A percentile compares a stretch with the other conserved stretches of the same genome.
These are phyloP conservation scores for Papilio gigon DNA, from an alignment of 2,888 invertebrate genomes.

Conservation along the genomic window DNA sequence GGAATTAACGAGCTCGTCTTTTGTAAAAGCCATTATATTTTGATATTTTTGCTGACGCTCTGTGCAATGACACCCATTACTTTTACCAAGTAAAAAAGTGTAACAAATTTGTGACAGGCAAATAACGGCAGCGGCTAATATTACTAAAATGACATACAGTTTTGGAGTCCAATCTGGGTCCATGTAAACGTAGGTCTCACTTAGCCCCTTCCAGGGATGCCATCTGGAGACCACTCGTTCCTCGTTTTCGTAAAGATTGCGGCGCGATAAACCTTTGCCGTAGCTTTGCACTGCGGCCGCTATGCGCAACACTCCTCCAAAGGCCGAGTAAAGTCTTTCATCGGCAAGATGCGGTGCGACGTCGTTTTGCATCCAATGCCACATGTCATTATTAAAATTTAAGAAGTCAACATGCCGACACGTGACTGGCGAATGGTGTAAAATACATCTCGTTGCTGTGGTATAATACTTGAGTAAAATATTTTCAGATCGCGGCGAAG, in stretches of 20 bases:
- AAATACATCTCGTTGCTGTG: constrained; percentile 68
- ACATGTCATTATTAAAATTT: constrained; percentile 71
- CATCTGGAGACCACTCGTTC: constrained; percentile 53
- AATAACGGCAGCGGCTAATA: constrained; percentile 58
- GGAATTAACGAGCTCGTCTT: constrained; percentile 59
- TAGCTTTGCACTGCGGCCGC: constrained; percentile 75
- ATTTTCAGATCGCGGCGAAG: constrained; percentile 63
- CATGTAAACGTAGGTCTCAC: constrained; percentile 57
- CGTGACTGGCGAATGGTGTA: constrained; percentile 62
- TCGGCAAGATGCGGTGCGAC: constrained; percentile 71
- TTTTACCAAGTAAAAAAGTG: constrained; percentile 59
- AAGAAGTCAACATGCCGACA: constrained; percentile 73
- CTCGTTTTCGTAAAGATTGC: constrained; percentile 62
- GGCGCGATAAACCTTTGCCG: constrained; percentile 66
- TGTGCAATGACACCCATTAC: constrained; percentile 56
- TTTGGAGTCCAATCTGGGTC: constrained; percentile 65
- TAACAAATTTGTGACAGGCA: constrained; percentile 66
- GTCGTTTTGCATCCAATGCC: constrained; percentile 77
- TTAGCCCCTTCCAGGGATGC: constrained; percentile 63
- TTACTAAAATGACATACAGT: constrained; percentile 59
- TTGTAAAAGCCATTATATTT: constrained; percentile 52
- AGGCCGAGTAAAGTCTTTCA: constrained; percentile 70
- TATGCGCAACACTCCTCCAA: constrained; percentile 70
- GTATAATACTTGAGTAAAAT: constrained; percentile 71
- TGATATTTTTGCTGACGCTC: constrained; percentile 11